Conservation (phyloP, 2,797 vertebrate species). For the Meda fulgida region DNA sequence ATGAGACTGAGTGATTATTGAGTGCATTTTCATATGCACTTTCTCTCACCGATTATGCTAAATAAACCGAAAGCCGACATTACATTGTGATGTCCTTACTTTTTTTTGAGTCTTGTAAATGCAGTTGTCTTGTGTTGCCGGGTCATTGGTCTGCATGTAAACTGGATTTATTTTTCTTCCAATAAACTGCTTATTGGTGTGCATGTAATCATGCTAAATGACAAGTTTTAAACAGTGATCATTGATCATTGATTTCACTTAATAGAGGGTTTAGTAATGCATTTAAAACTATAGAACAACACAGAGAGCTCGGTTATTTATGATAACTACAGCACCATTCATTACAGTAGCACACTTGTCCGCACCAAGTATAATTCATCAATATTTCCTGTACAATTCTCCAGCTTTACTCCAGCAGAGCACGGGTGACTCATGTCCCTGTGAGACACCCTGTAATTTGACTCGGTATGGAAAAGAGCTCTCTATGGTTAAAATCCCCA, state of each 20-base stretch:
- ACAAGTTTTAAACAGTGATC: not conserved
- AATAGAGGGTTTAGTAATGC: not conserved
- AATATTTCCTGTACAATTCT: constrained; percentile 47
- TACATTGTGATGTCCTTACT: not conserved
- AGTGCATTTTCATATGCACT: not conserved
- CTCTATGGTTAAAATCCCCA: constrained; percentile 99
- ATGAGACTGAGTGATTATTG: not conserved
- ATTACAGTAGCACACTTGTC: not conserved
- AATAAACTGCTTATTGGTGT: not conserved
- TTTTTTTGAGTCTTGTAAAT: not conserved
- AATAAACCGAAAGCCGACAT: not conserved
- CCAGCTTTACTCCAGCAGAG: constrained; percentile 88
- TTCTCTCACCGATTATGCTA: not conserved
- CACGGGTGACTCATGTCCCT: constrained; percentile 88
- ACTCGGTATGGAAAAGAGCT: constrained; percentile 98
- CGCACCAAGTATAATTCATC: not conserved
- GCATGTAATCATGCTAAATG: not conserved
- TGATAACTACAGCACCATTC: not conserved
- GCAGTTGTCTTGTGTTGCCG: not conserved
- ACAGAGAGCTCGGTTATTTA: not conserved
- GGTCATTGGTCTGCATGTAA: not conserved
- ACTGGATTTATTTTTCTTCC: not conserved
- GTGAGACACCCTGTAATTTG: constrained; percentile 94
- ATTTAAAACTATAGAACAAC: not conserved
- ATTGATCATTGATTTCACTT: constrained; percentile 16